These are phyloP conservation scores for Caracal caracal DNA, from an alignment of 2,113 vertebrate species.

Conservation along the genomic window DNA sequence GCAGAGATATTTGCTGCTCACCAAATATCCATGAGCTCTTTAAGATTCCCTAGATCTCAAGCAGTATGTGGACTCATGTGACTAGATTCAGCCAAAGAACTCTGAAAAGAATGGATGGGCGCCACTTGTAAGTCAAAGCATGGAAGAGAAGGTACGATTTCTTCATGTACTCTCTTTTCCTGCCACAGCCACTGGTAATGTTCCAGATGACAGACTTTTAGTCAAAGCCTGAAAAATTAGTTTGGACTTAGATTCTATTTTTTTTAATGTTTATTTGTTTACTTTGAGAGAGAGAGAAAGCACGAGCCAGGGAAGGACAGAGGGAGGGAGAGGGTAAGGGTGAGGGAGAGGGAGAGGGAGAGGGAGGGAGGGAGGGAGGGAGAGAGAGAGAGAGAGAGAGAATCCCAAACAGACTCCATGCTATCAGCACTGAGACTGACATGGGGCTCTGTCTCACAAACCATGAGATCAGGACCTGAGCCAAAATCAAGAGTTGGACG, in stretches of 20 bases:
- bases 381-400: no score
- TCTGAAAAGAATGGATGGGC: neutral
- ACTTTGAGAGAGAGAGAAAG: no score
- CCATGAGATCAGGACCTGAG: no score
- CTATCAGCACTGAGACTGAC: no score
- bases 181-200: neutral
- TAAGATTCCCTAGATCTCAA: neutral
- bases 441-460: no score
- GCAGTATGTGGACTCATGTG: neutral
- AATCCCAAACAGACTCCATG: no score
- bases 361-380: no score
- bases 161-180: neutral
- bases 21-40: neutral
- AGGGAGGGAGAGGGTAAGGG: no score
- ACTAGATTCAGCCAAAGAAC: neutral
- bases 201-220: neutral
- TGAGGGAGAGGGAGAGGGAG: fast-evolving
- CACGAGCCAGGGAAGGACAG: no score
- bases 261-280: no score
- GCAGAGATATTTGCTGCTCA: neutral
- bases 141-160: neutral
- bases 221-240: neutral
- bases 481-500: no score
- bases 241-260: neutral
- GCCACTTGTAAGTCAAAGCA: neutral